phyloP scores from a whole-genome alignment of 1,140 invertebrate species.

The fruit fly (Drosophila melanogaster) region Release_6_plus_ISO1_MT NC_004354.4:18704001-18704500 shows the following conservation, averaged over 20 bases:
- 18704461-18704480: slow-evolving; percentile 44
- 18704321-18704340: not conserved
- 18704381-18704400: not conserved
- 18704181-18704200: slow-evolving; percentile 27
- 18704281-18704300: slow-evolving; percentile 38
- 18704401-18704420: slow-evolving; percentile 50
- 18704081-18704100: not conserved
- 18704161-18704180: too few relatives aligned
- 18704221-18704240: slow-evolving; percentile 16
- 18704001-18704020: too few relatives aligned
- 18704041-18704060: not conserved
- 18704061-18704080: not conserved
- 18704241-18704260: slow-evolving; percentile 37
- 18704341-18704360: slow-evolving; percentile 3
- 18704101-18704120: not conserved
- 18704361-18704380: slow-evolving; percentile 4
- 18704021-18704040: not conserved
- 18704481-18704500: not conserved
- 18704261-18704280: slow-evolving; percentile 49
- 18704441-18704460: slow-evolving; percentile 37
- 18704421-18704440: slow-evolving; percentile 65
- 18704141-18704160: not conserved
- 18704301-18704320: slow-evolving; percentile 43
- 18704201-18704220: slow-evolving; percentile 16
- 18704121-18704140: not conserved